phyloP scores from a whole-genome alignment of 2,113 vertebrate genomes.

The Hystrix cristata region DNA sequence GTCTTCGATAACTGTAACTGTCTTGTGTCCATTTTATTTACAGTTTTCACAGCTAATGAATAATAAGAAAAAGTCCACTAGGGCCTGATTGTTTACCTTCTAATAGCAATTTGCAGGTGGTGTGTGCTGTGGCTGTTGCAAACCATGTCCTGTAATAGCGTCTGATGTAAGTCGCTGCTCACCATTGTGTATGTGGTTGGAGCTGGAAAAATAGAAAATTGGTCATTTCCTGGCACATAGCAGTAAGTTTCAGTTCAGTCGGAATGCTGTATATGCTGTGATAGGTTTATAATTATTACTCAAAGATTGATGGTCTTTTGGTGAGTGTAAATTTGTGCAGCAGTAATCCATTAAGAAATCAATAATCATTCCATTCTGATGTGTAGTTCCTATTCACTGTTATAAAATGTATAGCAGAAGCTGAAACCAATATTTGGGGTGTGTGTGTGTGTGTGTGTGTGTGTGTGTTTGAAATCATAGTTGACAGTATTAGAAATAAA shows the following conservation, averaged over 20 bases:
- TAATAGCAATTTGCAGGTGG: conserved; percentile 82
- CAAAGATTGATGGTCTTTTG: conserved; percentile 89
- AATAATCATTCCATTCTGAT: conserved; percentile 90
- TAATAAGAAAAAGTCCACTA: conserved; percentile 68
- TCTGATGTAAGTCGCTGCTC: conserved; percentile 84
- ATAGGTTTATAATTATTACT: conserved; percentile 91
- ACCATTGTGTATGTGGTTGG: conserved; percentile 85
- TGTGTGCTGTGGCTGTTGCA: conserved; percentile 78
- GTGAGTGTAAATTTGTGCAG: conserved; percentile 91
- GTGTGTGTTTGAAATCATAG: conserved; percentile 66
- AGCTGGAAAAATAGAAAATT: conserved; percentile 87
- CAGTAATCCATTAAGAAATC: conserved; percentile 93
- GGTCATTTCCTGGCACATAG: conserved; percentile 90
- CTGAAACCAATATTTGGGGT: conserved; percentile 69
- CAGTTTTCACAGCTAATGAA: conserved; percentile 78
- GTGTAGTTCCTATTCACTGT: conserved; percentile 86
- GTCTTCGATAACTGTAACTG: conserved; percentile 64
- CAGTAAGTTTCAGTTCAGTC: conserved; percentile 87
- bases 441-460: background rate
- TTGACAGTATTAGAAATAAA: conserved; percentile 75
- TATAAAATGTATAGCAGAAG: conserved; percentile 84
- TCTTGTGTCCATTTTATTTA: conserved; percentile 75
- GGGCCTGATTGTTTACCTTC: conserved; percentile 68
- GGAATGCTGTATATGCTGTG: conserved; percentile 84
- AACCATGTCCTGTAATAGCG: conserved; percentile 81